A percentile compares a stretch with the other conserved stretches of the same genome.
phyloP scores from a whole-genome alignment of 2,113 vertebrate species.

The Psittacula cyanocephala region DNA sequence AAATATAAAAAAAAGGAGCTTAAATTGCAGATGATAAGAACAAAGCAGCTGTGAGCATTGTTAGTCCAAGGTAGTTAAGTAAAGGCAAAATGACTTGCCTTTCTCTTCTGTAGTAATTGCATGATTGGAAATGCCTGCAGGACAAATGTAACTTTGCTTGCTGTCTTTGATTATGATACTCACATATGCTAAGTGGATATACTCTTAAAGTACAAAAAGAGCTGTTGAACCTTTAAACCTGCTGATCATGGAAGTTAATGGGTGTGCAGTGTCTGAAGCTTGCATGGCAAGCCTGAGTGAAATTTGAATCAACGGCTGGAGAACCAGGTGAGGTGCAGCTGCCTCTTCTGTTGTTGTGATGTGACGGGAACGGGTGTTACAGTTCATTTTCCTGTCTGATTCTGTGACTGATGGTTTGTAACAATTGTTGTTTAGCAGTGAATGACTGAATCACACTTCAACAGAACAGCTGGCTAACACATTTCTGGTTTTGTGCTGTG shows the following conservation, averaged over 20 bases:
- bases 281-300: fast-evolving
- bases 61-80: not conserved
- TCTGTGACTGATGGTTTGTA: not conserved
- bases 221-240: not conserved
- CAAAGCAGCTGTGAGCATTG: not conserved
- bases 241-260: not conserved
- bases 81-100: not conserved
- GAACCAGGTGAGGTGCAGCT: not conserved
- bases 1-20: no score
- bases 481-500: not conserved
- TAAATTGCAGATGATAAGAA: not conserved
- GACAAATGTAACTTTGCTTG: not conserved
- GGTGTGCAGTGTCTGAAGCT: not conserved
- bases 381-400: not conserved
- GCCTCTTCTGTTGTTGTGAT: not conserved
- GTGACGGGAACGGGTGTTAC: not conserved
- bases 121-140: not conserved
- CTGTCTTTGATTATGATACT: not conserved
- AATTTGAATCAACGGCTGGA: fast-evolving
- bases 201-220: not conserved
- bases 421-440: not conserved
- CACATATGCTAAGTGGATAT: fast-evolving
- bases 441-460: not conserved
- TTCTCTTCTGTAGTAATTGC: not conserved
- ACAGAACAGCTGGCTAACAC: not conserved